These are phyloP conservation scores for Thyatira batis DNA, from an alignment of 2,888 invertebrate species.

Conservation along the genomic window DNA sequence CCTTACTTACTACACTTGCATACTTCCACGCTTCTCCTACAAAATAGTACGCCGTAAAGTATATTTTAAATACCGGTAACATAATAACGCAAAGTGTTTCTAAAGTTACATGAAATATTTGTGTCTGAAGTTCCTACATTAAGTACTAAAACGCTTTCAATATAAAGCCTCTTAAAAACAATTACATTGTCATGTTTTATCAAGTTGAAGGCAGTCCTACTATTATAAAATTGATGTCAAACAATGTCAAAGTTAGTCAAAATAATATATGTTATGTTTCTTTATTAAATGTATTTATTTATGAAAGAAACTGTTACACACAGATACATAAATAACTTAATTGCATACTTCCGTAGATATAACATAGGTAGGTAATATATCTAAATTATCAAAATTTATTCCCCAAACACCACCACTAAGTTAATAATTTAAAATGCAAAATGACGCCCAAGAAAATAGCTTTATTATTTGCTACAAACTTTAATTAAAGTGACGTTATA, in stretches of 20 bases:
- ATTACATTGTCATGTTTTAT: background rate
- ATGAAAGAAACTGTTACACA: too few species aligned
- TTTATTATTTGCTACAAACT: too few species aligned
- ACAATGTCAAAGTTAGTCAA: background rate
- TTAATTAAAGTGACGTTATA: too few species aligned
- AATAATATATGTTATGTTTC: too few species aligned
- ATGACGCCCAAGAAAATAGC: too few species aligned
- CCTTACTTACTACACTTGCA: background rate
- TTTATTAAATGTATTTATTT: too few species aligned
- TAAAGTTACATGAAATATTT: background rate
- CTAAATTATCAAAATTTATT: too few species aligned
- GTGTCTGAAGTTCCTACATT: background rate
- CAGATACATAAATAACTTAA: too few species aligned
- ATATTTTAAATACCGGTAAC: conserved; percentile 1
- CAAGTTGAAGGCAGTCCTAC: background rate
- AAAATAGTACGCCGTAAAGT: conserved; percentile 1
- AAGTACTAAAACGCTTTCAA: background rate
- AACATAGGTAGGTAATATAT: too few species aligned
- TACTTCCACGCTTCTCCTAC: background rate
- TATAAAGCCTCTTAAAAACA: background rate
- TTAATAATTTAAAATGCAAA: too few species aligned
- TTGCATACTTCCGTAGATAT: too few species aligned
- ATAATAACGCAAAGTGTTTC: conserved; percentile 2
- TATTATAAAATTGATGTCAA: background rate
- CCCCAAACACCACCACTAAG: too few species aligned